Base-by-base conservation (phyloP, 1,140 invertebrate genomes). In the Drosophila lowei region DNA sequence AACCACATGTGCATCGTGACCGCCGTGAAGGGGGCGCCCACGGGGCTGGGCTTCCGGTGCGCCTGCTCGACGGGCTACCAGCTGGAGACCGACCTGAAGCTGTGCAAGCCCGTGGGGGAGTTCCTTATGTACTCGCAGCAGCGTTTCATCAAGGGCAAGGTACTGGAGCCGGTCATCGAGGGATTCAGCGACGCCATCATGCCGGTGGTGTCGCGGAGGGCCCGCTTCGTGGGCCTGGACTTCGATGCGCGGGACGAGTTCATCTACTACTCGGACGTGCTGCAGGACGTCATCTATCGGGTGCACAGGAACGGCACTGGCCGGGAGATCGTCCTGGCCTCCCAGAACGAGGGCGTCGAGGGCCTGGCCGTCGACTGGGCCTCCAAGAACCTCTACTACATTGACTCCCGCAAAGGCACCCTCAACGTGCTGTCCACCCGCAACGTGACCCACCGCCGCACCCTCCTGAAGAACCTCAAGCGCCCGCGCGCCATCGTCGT, bases 121-220 rank as follows among this genome's bases (percentile, higher is more conserved):
- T 99, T 99, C 90, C 93, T 99, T 0, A 96, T 99, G 93, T 99
- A 99, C 91, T 99, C 98, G 0, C 98, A 99, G 79, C 98, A 99
- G 84, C 95, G 98, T 67, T 98, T 99, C 79, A 98, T 99, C 61
- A 97, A 99, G 90, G 98, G 98, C 18, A 96, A 98, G 91, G 96
- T 99, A 0, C 91, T 99, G 18, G 94, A 98, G 77, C 97, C 97
- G 0, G 95, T 98, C 0, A 95, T 96, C 44, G 95, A 97, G 91
- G 96, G 96, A 0, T 98, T 99, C 80, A 97, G 95, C 71, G 98
- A 99, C 91, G 98, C 98, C 2, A 99, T 99, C 15, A 88, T 97
- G 8, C 97, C 97, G 0, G 96, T 97, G 1, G 97, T 98, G 0
- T 98, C 97, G 0, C 92, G 97, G 44, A 94, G 97, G 23, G 98